Conservation (phyloP, 2,888 invertebrate genomes). For the Argynnis bischoffii region DNA sequence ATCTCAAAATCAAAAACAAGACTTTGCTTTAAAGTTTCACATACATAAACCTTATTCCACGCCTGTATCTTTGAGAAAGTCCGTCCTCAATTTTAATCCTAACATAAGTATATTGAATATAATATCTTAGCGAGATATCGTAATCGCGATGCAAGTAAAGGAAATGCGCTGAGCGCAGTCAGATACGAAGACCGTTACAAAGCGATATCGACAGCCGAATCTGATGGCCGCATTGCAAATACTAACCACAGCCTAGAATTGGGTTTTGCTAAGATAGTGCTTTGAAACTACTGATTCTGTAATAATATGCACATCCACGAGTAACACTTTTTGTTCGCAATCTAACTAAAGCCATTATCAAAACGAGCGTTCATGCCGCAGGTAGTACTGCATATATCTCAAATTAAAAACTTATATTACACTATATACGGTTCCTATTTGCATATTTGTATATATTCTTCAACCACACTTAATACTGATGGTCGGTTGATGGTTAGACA, state of each 20-base stretch:
- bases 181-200: constrained; percentile 72
- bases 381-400: constrained; percentile 4
- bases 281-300: constrained; percentile 23
- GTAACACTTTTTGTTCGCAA: constrained; percentile 21
- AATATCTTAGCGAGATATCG: constrained; percentile 38
- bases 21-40: too few relatives aligned
- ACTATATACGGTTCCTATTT: background rate
- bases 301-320: constrained; percentile 17
- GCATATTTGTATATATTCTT: background rate
- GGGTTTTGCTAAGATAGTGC: constrained; percentile 30
- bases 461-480: constrained; percentile 3
- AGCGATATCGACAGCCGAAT: constrained; percentile 70
- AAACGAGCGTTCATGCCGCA: background rate
- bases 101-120: constrained; percentile 35
- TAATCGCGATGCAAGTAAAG: constrained; percentile 53
- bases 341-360: constrained; percentile 19
- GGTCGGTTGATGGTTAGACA: constrained; percentile 7
- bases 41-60: background rate
- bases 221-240: constrained; percentile 77
- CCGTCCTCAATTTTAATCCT: constrained; percentile 27
- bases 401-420: constrained; percentile 1
- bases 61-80: constrained; percentile 29
- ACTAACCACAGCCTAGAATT: constrained; percentile 61
- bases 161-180: constrained; percentile 67
- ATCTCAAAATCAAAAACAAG: too few relatives aligned